Base-by-base conservation (phyloP, 2,113 vertebrate species). In the Labrus mixtus region DNA sequence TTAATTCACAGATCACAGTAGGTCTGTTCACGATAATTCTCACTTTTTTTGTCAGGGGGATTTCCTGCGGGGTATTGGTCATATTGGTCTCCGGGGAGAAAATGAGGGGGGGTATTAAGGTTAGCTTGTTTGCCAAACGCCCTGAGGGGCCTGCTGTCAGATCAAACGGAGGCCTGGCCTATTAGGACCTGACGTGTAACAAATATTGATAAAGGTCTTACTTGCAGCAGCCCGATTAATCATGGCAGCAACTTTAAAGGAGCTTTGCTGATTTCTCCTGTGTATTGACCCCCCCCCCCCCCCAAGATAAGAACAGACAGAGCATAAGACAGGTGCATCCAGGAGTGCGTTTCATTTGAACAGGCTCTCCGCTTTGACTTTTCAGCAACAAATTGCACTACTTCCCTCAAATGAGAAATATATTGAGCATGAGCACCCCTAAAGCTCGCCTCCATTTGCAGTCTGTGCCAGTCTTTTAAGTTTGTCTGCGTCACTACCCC, bases 1-100 rank as follows among this genome's bases (percentile, higher is more conserved):
- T 94, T 93, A 92, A 90, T 91, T 90, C 88, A 82, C 68, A 85
- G 85, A 91, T 87, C 90, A 82, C 86, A 93, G 87, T 62, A 76
- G 81, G 88, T 75, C 72, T 82, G 77, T 74, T 73, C 54, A 85
- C 70, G 65, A 91, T 84, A 82, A 88, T 90, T 89, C 70, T 75
- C 73, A 60, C 76, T 74, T 66, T 72, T 56, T 81, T 73, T 76
- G 82, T 87, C 56, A 48, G 37, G 48, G 63, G 65, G 41, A 81
- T 72, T 68, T 51, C 86, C 91, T 61, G 57, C 74, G 36, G 84
- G 90, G 82, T 86, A 72, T 90, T 85, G 79, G 87, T 90, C 75
- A 61, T 82, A 73, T 84, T 67, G 78, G 71, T 84, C 81, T 76
- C 81, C 20, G 15, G 66, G 15, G 66, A 89, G 82, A 75, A 71